These are phyloP conservation scores for Cephus nigrinus DNA, from an alignment of 2,888 invertebrate genomes.

Conservation along the genomic window DNA sequence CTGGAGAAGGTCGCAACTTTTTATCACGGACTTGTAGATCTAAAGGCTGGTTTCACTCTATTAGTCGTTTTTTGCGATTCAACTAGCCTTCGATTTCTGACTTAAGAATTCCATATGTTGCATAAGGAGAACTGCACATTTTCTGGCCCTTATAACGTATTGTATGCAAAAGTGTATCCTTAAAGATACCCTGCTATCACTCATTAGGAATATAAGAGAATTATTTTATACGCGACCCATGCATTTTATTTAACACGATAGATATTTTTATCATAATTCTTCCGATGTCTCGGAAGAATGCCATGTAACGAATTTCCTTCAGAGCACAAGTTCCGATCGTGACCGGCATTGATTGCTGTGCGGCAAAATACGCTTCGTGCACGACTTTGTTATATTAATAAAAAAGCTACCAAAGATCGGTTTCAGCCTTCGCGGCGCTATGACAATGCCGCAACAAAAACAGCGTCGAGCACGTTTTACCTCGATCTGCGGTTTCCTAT, in stretches of 20 bases:
- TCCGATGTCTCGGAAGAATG: background rate
- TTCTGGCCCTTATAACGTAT: background rate
- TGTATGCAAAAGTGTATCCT: background rate
- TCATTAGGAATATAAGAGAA: background rate
- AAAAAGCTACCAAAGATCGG: slow-evolving; percentile 8
- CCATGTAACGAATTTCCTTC: background rate
- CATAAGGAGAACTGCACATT: background rate
- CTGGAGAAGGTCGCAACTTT: slow-evolving; percentile 13
- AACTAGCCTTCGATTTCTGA: slow-evolving; percentile 4
- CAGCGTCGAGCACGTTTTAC: slow-evolving; percentile 3
- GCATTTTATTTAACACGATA: background rate
- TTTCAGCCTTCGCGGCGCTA: background rate
- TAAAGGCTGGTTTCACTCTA: slow-evolving; percentile 13
- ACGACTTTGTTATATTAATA: background rate
- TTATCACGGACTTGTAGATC: slow-evolving; percentile 1
- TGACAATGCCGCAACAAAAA: slow-evolving; percentile 9
- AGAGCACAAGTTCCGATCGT: background rate
- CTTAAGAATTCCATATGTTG: slow-evolving; percentile 1
- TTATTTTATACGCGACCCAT: background rate
- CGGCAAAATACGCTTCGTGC: slow-evolving; percentile 3
- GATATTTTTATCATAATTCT: background rate
- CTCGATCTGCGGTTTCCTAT: slow-evolving; percentile 1
- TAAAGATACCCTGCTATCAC: background rate
- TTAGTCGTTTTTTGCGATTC: slow-evolving; percentile 3
- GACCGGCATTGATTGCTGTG: background rate